Conservation (phyloP, 1,140 invertebrate genomes). For the Drosophila bocki region DNA sequence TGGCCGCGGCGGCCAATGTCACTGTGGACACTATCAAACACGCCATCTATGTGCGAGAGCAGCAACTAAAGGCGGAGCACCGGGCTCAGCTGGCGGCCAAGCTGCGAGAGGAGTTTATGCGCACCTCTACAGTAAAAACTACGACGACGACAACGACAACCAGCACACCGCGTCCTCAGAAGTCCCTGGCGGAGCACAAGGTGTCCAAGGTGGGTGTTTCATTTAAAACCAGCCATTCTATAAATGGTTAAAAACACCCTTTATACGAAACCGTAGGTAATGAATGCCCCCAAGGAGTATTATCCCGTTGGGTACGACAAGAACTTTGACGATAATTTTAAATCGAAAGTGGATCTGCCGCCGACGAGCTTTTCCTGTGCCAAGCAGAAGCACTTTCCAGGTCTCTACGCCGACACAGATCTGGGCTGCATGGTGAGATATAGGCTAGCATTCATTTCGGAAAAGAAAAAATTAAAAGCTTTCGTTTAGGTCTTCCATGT, state of each 20-base stretch:
- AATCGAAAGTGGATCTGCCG: constrained; percentile 92
- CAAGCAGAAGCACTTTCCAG: constrained; percentile 95
- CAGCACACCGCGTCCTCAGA: constrained; percentile 47
- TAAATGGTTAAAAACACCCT: too few relatives aligned
- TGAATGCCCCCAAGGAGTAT: constrained; percentile 95
- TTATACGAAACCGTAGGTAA: constrained; percentile 87
- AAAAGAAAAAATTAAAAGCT: background rate
- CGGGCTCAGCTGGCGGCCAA: constrained; percentile 71
- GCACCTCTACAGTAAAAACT: constrained; percentile 85
- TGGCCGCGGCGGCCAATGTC: constrained; percentile 90
- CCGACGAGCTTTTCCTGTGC: constrained; percentile 95
- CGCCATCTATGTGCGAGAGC: constrained; percentile 89
- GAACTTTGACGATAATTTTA: constrained; percentile 94
- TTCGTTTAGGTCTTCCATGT: constrained; percentile 93
- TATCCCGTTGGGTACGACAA: constrained; percentile 94
- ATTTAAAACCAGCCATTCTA: background rate
- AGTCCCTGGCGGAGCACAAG: constrained; percentile 63
- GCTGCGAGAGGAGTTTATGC: constrained; percentile 75
- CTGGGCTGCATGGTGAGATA: constrained; percentile 94
- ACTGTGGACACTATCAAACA: constrained; percentile 90
- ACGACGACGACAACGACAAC: constrained; percentile 85
- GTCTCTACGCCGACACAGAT: constrained; percentile 94
- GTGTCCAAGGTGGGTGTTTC: constrained; percentile 69
- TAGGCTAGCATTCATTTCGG: background rate
- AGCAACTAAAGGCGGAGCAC: constrained; percentile 87